Evolutionary conservation across 2,113 vertebrate species (phyloP).

Genomic region (Aspidoscelis tigris): DNA sequence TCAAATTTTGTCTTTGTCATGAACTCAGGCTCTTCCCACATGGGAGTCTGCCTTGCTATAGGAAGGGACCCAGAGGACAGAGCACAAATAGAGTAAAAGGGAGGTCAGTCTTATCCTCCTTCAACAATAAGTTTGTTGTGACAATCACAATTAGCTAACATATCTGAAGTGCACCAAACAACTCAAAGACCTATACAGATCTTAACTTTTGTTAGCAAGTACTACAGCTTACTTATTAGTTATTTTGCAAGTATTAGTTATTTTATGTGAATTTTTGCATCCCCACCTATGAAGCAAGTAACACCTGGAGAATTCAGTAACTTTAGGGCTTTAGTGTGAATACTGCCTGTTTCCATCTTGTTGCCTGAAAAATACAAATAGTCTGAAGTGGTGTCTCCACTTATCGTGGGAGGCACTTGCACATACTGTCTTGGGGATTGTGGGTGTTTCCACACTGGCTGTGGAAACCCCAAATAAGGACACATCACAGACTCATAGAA

Average conservation of each 20-base stretch:
- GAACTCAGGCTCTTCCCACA: not conserved
- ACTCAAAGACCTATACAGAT: not conserved
- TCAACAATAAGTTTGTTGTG: not conserved
- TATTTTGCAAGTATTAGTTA: not conserved
- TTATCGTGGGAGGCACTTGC: too few relatives aligned
- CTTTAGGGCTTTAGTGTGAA: rapidly evolving
- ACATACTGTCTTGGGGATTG: too few relatives aligned
- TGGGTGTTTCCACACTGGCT: too few relatives aligned
- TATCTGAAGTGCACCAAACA: not conserved
- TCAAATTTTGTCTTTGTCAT: not conserved
- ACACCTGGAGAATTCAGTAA: not conserved
- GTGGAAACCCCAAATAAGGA: too few relatives aligned
- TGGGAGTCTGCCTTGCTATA: too few relatives aligned
- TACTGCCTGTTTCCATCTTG: slow-evolving; percentile 2
- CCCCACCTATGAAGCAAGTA: not conserved
- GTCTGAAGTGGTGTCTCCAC: not conserved
- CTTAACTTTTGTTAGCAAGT: not conserved
- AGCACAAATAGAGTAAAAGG: too few relatives aligned
- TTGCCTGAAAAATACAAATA: slow-evolving; percentile 4
- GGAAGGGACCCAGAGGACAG: too few relatives aligned
- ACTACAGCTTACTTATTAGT: not conserved
- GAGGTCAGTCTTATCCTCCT: too few relatives aligned
- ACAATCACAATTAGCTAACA: not conserved
- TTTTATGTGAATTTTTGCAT: slow-evolving; percentile 2
- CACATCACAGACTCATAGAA: too few relatives aligned